Conservation (phyloP, 2,888 invertebrate species). For the Dasypogon diadema region DNA sequence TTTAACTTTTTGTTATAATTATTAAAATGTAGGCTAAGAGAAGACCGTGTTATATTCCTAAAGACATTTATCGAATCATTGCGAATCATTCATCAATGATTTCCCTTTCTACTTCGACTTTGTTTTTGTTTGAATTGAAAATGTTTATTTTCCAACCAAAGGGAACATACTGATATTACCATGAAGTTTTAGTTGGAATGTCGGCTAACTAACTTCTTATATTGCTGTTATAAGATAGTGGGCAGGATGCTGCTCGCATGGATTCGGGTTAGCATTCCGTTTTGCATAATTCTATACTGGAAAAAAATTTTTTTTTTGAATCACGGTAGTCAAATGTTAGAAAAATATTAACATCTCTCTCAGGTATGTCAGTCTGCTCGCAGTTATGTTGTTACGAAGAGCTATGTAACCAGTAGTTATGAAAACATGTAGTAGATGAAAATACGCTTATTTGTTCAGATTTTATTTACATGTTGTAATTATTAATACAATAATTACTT, state of each 20-base stretch:
- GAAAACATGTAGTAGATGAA: slow-evolving; percentile 17
- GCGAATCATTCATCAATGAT: background rate
- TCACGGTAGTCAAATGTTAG: background rate
- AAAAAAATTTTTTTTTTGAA: no score
- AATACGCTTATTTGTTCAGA: slow-evolving; percentile 46
- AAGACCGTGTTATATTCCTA: slow-evolving; percentile 37
- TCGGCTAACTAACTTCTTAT: background rate
- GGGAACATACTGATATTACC: slow-evolving; percentile 41
- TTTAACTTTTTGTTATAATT: slow-evolving; percentile 28
- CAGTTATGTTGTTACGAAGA: background rate
- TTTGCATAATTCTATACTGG: background rate
- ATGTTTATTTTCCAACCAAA: slow-evolving; percentile 37
- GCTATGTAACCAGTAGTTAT: slow-evolving; percentile 19
- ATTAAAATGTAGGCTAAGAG: slow-evolving; percentile 13
- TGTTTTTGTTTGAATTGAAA: slow-evolving; percentile 27
- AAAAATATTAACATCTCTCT: background rate
- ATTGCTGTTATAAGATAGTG: no score
- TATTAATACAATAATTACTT: slow-evolving; percentile 32
- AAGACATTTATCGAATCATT: slow-evolving; percentile 28
- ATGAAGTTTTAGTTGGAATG: slow-evolving; percentile 6
- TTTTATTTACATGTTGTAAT: slow-evolving; percentile 43
- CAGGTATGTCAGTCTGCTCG: slow-evolving; percentile 39
- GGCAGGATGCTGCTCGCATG: no score
- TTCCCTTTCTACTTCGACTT: background rate
- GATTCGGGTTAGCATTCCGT: background rate